These are phyloP conservation scores for Sinonovacula constricta DNA, from an alignment of 1,140 invertebrate species.

Conservation along the genomic window DNA sequence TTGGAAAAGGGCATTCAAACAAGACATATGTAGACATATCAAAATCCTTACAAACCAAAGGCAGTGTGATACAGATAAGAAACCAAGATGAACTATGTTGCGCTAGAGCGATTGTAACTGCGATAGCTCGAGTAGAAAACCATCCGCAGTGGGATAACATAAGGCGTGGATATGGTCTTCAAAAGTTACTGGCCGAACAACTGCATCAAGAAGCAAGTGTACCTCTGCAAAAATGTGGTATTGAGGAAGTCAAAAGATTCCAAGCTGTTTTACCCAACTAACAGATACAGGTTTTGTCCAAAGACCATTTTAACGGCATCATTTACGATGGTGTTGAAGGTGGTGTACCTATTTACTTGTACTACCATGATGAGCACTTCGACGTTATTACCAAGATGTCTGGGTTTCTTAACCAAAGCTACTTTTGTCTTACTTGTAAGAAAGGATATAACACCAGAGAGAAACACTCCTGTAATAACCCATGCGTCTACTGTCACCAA, in stretches of 20 bases:
- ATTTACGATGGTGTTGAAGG: constrained; percentile 22
- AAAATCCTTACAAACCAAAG: constrained; percentile 5
- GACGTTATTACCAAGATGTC: not conserved
- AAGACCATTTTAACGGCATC: constrained; percentile 33
- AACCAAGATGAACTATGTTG: constrained; percentile 11
- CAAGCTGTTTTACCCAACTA: not conserved
- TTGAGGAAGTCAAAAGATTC: constrained; percentile 26
- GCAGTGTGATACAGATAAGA: constrained; percentile 8
- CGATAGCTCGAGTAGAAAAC: constrained; percentile 16
- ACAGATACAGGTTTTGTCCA: not conserved
- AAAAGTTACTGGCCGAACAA: not conserved
- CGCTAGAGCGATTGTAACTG: constrained; percentile 6
- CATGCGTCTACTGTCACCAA: no score
- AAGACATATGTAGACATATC: constrained; percentile 2
- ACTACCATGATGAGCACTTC: not conserved
- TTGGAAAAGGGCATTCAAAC: not conserved
- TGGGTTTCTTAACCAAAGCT: not conserved
- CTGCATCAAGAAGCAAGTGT: constrained; percentile 20
- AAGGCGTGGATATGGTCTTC: not conserved
- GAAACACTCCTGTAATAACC: not conserved
- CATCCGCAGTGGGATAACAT: constrained; percentile 28
- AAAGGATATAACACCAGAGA: not conserved
- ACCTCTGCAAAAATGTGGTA: constrained; percentile 5
- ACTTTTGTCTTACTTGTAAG: not conserved
- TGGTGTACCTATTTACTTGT: not conserved